Percentiles rank a stretch among this genome's conserved stretches.
phyloP scores from a whole-genome alignment of 2,797 vertebrate species.

The Mus minutoides region DNA sequence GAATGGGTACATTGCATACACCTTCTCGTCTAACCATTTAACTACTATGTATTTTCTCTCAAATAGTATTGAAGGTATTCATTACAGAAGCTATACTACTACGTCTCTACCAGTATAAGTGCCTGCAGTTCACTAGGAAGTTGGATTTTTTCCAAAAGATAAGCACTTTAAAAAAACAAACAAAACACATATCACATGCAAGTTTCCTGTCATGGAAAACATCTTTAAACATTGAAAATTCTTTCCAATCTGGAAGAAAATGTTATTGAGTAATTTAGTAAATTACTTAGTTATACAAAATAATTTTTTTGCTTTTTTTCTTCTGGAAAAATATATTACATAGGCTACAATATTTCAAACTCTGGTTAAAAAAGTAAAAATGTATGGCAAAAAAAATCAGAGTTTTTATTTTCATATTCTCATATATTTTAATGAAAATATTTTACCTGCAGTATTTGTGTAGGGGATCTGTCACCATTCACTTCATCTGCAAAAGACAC shows the following conservation, averaged over 20 bases:
- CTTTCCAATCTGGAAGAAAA: constrained; percentile 42
- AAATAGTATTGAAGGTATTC: not conserved
- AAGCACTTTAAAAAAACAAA: not conserved
- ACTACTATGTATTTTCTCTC: constrained; percentile 32
- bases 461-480: constrained; percentile 90
- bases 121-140: not conserved
- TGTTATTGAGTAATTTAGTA: not conserved
- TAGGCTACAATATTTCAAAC: constrained; percentile 29
- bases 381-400: not conserved
- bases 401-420: not conserved
- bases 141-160: constrained; percentile 35
- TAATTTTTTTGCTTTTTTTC: not conserved
- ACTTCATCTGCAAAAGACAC: constrained; percentile 94
- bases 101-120: constrained; percentile 11
- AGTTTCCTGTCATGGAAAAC: constrained; percentile 30
- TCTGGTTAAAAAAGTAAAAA: not conserved
- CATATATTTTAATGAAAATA: constrained; percentile 61
- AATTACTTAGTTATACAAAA: not conserved
- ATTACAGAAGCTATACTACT: constrained; percentile 4
- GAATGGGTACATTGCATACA: not conserved
- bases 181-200: not conserved
- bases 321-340: constrained; percentile 47
- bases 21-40: constrained; percentile 17
- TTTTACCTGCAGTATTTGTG: constrained; percentile 94
- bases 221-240: constrained; percentile 45